Evolutionary conservation across 2,888 invertebrate species (phyloP), one percentile per base, ranked within the genome.

Genomic region (Diogma glabrata): DNA sequence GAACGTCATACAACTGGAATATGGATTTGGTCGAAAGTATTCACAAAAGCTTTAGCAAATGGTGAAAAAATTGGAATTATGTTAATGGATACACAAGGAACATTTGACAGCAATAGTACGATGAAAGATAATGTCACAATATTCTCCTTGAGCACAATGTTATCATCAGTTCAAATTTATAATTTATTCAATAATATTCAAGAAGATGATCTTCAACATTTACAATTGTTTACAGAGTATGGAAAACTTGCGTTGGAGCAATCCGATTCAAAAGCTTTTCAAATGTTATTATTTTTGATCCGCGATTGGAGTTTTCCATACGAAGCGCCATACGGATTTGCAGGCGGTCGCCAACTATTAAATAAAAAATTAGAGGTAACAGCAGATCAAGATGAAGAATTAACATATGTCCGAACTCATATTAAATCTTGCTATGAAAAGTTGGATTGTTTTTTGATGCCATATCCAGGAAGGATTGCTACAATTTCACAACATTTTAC

Each of bases 261-360:
- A 12, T 47, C 33, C 16, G 23, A 50, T n/a, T 9, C 23, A 16
- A 40, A n/a, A 45, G 26, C 53, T 6, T 53, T 53, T 33, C 53
- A 53, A 51, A 48, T 22, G 10, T 47, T 53, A 20, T 30, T 53
- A n/a, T 53, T 53, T 45, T 33, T 53, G 4, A 46, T 53, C n/a
- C 47, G 53, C 6, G 53, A 53, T 28, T 53, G 50, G 51, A 17
- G 22, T n/a, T 33, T 45, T 33, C 47, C 30, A 23, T 47, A 50
- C 3, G 50, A 52, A 20, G 47, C 40, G 10, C 16, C 45, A 16
- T 53, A 43, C 36, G 53, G 53, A 10, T 14, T 33, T 26, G n/a
- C 22, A n/a, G 53, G 53, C 3, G 53, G 53, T 10, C 38, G 43
- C 16, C 4, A 24, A 19, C 43, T 49, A 8, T 23, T 53, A 9